These are phyloP conservation scores for Cichladusa arquata DNA, from an alignment of 2,113 vertebrate genomes.

Conservation along the genomic window DNA sequence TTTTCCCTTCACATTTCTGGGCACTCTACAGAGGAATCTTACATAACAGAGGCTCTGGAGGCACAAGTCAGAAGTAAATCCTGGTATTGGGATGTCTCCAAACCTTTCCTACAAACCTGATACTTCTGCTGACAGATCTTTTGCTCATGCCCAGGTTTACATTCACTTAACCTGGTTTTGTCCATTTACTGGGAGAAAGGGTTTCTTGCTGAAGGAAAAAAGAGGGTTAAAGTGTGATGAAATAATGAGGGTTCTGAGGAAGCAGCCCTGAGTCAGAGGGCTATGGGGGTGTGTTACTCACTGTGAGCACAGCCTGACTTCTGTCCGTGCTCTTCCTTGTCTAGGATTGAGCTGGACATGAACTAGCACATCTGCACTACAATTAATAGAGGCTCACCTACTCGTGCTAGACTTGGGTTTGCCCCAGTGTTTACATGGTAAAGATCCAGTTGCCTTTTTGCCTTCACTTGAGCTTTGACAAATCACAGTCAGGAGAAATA, in stretches of 20 bases:
- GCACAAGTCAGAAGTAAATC: not conserved
- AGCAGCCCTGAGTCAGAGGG: conserved; percentile 50
- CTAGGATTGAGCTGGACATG: not conserved
- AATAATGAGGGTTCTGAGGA: not conserved
- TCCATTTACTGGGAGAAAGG: not conserved
- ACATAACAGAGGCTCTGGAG: not conserved
- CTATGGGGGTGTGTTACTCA: not conserved
- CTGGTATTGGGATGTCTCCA: not conserved
- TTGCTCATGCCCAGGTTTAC: not conserved
- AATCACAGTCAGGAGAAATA: not conserved
- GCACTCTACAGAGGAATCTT: not conserved
- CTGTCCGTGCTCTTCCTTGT: not conserved
- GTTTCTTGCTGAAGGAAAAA: not conserved
- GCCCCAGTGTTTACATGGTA: not conserved
- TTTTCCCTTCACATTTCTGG: not conserved
- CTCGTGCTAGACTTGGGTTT: not conserved
- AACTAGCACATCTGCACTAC: not conserved
- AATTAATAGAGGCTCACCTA: not conserved
- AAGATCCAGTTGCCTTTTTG: not conserved
- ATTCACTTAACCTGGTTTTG: not conserved
- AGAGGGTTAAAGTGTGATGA: not conserved
- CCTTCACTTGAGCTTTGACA: not conserved
- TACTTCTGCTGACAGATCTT: not conserved
- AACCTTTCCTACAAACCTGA: not conserved
- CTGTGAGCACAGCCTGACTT: not conserved